A percentile compares a stretch with the other conserved stretches of the same genome.
Evolutionary conservation across 2,888 invertebrate genomes (phyloP).

Genomic region (Eupithecia dodoneata): DNA sequence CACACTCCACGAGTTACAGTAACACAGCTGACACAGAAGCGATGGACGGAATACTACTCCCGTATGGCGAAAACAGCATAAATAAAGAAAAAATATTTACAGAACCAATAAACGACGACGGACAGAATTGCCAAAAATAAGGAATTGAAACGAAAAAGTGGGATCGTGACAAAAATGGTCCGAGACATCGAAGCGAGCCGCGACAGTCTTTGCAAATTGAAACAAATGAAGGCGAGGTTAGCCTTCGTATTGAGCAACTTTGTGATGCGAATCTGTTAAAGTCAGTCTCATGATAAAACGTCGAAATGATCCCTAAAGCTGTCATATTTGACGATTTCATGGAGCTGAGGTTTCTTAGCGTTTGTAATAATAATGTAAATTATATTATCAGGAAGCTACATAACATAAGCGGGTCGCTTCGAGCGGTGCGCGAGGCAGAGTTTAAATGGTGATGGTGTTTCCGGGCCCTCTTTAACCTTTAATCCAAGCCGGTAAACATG

Average conservation of each 20-base stretch:
- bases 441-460: not conserved
- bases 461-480: not conserved
- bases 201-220: not conserved
- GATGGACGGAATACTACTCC: constrained; percentile 23
- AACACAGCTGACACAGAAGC: constrained; percentile 29
- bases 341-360: not conserved
- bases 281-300: not conserved
- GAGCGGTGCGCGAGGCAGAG: constrained; percentile 4
- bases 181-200: constrained; percentile 23
- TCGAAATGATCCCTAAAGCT: not conserved
- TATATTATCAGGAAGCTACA: not conserved
- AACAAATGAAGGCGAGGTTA: not conserved
- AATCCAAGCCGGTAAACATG: not conserved
- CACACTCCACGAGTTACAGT: not conserved
- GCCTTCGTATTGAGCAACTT: not conserved
- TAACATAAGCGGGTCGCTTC: constrained; percentile 3
- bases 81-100: constrained; percentile 13
- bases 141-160: not conserved
- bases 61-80: constrained; percentile 10
- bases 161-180: constrained; percentile 15
- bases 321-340: not conserved
- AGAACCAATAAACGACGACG: constrained; percentile 10
- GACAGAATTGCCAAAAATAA: constrained; percentile 2
- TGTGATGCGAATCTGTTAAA: not conserved
- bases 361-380: not conserved